Percentiles rank a stretch among this genome's conserved stretches.
These are phyloP conservation scores for Tupaia tana DNA, from an alignment of 2,113 vertebrate species.

Conservation along the genomic window DNA sequence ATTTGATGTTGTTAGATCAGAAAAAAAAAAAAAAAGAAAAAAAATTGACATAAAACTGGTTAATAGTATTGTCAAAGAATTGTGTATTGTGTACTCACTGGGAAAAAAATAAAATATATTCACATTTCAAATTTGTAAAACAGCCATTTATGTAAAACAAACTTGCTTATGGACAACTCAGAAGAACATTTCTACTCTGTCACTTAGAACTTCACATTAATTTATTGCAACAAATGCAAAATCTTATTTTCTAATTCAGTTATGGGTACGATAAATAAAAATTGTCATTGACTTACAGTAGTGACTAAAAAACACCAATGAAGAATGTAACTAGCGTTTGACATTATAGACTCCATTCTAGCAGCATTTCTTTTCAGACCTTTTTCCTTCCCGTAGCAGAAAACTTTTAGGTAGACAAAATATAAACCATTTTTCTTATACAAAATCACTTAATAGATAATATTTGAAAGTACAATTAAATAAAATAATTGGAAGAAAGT, in stretches of 20 bases:
- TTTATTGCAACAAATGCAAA: conserved; percentile 44
- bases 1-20: conserved; percentile 89
- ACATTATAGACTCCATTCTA: not conserved
- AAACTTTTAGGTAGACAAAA: not conserved
- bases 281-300: not conserved
- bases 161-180: conserved; percentile 68
- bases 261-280: not conserved
- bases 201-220: not conserved
- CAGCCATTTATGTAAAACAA: conserved; percentile 84
- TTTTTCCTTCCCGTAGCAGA: not conserved
- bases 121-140: conserved; percentile 87
- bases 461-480: not conserved
- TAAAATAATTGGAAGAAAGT: not conserved
- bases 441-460: conserved; percentile 19
- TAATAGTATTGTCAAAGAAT: conserved; percentile 89
- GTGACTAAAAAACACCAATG: not conserved
- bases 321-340: not conserved
- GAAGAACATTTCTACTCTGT: not conserved
- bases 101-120: conserved; percentile 89
- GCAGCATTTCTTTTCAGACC: not conserved
- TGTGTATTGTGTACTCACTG: conserved; percentile 91
- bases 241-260: not conserved
- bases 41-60: conserved; percentile 87
- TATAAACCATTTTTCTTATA: not conserved
- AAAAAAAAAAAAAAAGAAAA: conserved; percentile 88